Percentiles rank a stretch among this genome's conserved stretches.
Conservation (phyloP, 92 coral and sea anemone genomes). For the Montipora capitata region DNA sequence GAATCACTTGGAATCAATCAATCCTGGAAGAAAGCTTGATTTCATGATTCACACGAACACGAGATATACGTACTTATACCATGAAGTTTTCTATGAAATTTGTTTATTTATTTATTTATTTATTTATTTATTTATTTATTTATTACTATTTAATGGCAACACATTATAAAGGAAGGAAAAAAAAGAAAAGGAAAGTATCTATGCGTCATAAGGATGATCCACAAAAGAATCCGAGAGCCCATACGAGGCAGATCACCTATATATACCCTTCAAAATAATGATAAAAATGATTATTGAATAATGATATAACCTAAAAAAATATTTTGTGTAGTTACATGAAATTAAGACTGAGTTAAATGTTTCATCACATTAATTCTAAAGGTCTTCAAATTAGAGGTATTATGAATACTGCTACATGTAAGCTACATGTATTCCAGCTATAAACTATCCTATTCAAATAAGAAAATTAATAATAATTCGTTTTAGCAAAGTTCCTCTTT, state of each 20-base stretch:
- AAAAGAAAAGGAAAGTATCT: constrained; percentile 2
- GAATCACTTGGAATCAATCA: too few relatives aligned
- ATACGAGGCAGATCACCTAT: neutral
- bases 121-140: too few relatives aligned
- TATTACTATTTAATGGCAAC: too few relatives aligned
- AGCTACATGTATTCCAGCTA: neutral
- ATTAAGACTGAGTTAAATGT: neutral
- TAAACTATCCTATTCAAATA: constrained; percentile 3
- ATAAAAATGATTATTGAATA: neutral
- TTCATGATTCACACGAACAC: neutral
- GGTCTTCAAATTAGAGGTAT: neutral
- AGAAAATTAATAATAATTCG: constrained; percentile 27
- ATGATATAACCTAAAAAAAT: neutral
- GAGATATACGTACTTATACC: neutral
- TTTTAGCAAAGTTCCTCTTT: constrained; percentile 23
- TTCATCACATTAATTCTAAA: neutral
- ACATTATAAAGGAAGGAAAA: neutral
- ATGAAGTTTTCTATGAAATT: too few relatives aligned
- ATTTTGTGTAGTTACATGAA: neutral
- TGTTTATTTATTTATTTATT: too few relatives aligned
- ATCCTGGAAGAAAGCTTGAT: too few relatives aligned
- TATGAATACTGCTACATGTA: neutral
- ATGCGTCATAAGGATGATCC: constrained; percentile 4
- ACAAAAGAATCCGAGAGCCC: constrained; percentile 2
- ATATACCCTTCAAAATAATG: neutral